phyloP scores from a whole-genome alignment of 2,888 invertebrate species.

The Dryomyza anilis region DNA sequence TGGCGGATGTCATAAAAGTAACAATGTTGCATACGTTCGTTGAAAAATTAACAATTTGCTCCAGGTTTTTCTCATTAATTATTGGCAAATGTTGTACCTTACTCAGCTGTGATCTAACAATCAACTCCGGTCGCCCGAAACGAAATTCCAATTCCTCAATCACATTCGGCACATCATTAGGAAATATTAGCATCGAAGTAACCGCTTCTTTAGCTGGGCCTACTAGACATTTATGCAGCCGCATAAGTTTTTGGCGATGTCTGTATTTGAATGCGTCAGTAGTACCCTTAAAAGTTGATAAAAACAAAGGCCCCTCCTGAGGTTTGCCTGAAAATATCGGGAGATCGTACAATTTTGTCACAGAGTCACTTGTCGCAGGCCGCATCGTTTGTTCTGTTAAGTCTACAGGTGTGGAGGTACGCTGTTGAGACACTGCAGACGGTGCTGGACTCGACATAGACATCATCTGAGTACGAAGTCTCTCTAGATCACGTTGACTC shows the following conservation, averaged over 20 bases:
- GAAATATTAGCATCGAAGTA: conserved; percentile 26
- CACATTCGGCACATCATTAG: neutral
- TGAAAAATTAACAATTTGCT: conserved; percentile 20
- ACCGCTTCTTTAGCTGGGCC: conserved; percentile 29
- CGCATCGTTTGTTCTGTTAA: neutral
- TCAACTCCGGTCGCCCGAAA: conserved; percentile 31
- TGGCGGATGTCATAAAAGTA: conserved; percentile 12
- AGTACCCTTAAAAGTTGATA: neutral
- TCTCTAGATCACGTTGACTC: neutral
- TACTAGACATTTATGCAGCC: conserved; percentile 18
- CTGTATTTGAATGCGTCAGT: neutral
- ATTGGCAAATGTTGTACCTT: neutral
- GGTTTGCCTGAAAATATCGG: conserved; percentile 19
- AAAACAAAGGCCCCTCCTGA: conserved; percentile 13
- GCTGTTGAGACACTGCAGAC: neutral
- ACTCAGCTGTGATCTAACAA: conserved; percentile 15
- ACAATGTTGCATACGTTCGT: conserved; percentile 25
- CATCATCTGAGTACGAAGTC: neutral
- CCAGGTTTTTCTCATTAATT: neutral
- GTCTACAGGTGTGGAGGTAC: neutral
- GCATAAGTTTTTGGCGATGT: neutral
- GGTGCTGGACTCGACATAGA: neutral
- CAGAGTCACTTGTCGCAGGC: neutral
- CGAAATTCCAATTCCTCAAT: conserved; percentile 19
- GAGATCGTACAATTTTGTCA: conserved; percentile 3